Base-by-base conservation (phyloP, 2,113 vertebrate genomes). In the Neogobius melanostomus region DNA sequence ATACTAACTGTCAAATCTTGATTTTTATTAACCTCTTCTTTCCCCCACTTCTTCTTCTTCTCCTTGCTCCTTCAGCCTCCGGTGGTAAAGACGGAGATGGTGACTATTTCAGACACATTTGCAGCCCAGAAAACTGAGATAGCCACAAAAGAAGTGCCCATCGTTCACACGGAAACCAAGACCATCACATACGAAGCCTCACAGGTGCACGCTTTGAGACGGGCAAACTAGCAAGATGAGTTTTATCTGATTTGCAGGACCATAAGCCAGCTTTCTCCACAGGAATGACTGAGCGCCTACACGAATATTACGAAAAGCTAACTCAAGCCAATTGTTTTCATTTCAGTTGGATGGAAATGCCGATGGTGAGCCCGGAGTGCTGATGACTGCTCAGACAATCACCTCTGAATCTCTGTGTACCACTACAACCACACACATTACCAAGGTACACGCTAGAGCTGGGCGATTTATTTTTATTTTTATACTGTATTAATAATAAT, bases 31-130 rank as follows among this genome's bases (percentile, higher is more conserved):
- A 82, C 74, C 2, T 69, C 63, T 85, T 46, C 10, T 70, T 70
- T 48, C 64, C 43, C 17, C 10, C 71, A 79, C 28, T 36, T 36
- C 86, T 86, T 84, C 82, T 56, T 17, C 15, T 36, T 56, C 10
- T 56, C 89, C 76, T 68, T 85, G 89, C 89, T 90, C 87, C 79
- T 45, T 65, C 90, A 99, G 98, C 97, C 97, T 80, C 98, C 98
- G 7, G 97, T 99, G 92, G 96, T 99, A 91, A 98, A 99, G 94
- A 99, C 97, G 64, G 98, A 99, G 94, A 99, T 98, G 97, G 95
- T 99, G 91, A 99, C 97, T 81, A 98, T 99, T 93, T 98, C 96
- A 86, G 97, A 98, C 93, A 96, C 93, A 53, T 93, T 93, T 67
- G 92, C 96, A 47, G 92, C 95, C 60, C 97, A 99, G 92, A 98